phyloP scores from a whole-genome alignment of 2,888 invertebrate species.

The Drosophila barbarae region DNA sequence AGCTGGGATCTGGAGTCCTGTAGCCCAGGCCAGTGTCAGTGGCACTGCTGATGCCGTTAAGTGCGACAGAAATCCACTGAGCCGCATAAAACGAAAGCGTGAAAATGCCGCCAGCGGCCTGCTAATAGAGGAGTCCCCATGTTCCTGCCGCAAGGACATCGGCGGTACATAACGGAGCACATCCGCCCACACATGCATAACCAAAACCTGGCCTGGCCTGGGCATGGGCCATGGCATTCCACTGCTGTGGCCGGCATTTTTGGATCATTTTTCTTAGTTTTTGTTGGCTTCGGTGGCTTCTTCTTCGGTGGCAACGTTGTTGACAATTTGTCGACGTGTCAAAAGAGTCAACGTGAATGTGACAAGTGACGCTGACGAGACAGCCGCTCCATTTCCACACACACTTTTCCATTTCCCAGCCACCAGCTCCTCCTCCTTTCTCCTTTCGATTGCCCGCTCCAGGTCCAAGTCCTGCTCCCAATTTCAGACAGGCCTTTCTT shows the following conservation, averaged over 20 bases:
- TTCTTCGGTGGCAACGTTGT: slow-evolving; percentile 70
- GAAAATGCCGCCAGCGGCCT: slow-evolving; percentile 60
- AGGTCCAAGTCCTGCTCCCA: background rate
- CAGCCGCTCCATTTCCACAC: slow-evolving; percentile 22
- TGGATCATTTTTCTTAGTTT: slow-evolving; percentile 35
- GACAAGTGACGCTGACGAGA: slow-evolving; percentile 71
- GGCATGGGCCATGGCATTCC: slow-evolving; percentile 18
- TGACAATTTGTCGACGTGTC: slow-evolving; percentile 76
- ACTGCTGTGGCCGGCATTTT: slow-evolving; percentile 35
- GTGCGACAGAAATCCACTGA: slow-evolving; percentile 69
- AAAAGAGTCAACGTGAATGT: slow-evolving; percentile 74
- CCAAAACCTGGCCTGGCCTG: background rate
- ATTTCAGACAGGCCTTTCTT: background rate
- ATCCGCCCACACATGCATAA: background rate
- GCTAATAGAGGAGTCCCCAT: slow-evolving; percentile 60
- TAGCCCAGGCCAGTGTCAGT: slow-evolving; percentile 37
- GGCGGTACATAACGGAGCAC: slow-evolving; percentile 4
- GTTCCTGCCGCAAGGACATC: slow-evolving; percentile 17
- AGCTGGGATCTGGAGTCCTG: background rate
- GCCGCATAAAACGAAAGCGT: slow-evolving; percentile 72
- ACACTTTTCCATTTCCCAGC: background rate
- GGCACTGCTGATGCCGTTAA: slow-evolving; percentile 58
- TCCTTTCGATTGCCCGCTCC: background rate
- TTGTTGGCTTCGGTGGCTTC: slow-evolving; percentile 44
- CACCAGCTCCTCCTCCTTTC: background rate